A percentile compares a stretch with the other conserved stretches of the same genome.
phyloP scores from a whole-genome alignment of 2,888 invertebrate genomes.

The Oscheius onirici region DNA sequence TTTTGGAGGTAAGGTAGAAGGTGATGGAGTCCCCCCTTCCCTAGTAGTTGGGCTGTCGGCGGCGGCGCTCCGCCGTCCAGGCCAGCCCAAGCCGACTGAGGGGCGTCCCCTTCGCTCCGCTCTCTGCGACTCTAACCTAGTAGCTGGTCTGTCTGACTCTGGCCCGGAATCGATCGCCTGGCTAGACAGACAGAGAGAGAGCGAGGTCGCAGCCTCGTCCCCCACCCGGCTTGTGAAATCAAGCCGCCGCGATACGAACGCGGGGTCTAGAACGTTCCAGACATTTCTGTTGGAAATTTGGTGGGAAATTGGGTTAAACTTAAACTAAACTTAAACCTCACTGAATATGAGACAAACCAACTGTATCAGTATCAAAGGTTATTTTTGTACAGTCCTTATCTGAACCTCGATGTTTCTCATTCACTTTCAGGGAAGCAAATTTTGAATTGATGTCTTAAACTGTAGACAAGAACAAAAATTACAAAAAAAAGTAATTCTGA shows the following conservation, averaged over 20 bases:
- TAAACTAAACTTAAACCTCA: too few species aligned
- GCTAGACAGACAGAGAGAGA: neutral
- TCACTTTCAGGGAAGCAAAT: too few species aligned
- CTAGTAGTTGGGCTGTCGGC: neutral
- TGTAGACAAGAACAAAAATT: too few species aligned
- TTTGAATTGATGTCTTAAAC: too few species aligned
- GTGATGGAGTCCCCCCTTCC: constrained; percentile 19
- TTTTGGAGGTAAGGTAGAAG: constrained; percentile 56
- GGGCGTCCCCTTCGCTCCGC: constrained; percentile 4
- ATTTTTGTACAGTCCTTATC: too few species aligned
- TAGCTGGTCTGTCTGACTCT: constrained; percentile 24
- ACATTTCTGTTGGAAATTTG: too few species aligned
- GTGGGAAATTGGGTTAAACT: too few species aligned
- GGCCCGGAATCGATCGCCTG: constrained; percentile 7
- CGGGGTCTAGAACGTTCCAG: neutral
- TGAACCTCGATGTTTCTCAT: too few species aligned
- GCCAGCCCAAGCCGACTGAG: constrained; percentile 32
- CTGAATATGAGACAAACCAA: too few species aligned
- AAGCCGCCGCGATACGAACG: constrained; percentile 16
- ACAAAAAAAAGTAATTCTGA: too few species aligned
- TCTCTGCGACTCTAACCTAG: constrained; percentile 31
- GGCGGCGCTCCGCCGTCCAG: constrained; percentile 30
- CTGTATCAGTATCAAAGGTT: too few species aligned
- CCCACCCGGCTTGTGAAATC: constrained; percentile 12
- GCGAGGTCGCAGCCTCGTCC: neutral